Percentiles rank a stretch among this genome's conserved stretches.
These are phyloP conservation scores for Muntiacus reevesi DNA, from an alignment of 2,113 vertebrate species.

Conservation along the genomic window DNA sequence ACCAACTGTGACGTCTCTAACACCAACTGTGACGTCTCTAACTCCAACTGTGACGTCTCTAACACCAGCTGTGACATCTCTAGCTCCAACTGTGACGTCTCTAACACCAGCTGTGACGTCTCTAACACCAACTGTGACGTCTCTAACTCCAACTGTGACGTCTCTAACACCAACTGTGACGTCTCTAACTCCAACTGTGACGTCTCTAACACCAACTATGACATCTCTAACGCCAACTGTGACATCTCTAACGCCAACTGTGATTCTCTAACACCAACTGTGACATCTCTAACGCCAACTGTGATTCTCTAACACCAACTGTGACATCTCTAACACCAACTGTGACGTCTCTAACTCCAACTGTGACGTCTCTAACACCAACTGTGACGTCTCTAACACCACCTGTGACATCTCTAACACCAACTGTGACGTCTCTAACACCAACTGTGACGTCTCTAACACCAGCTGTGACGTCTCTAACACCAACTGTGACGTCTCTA, in stretches of 20 bases:
- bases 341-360: too few species aligned
- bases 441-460: background rate
- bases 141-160: fast-evolving
- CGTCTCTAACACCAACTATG: fast-evolving
- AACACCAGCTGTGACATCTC: background rate
- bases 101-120: background rate
- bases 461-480: background rate
- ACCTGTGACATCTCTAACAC: background rate
- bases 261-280: background rate
- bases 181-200: background rate
- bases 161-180: background rate
- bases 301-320: background rate
- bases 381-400: fast-evolving
- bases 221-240: background rate
- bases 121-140: background rate
- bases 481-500: fast-evolving
- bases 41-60: background rate
- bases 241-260: background rate
- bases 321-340: too few species aligned
- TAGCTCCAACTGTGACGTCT: background rate
- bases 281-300: fast-evolving
- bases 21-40: background rate
- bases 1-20: background rate
- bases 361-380: background rate
- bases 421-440: background rate